Conservation (phyloP, 2,797 vertebrate genomes). For the Lepilemur ruficaudatus region DNA sequence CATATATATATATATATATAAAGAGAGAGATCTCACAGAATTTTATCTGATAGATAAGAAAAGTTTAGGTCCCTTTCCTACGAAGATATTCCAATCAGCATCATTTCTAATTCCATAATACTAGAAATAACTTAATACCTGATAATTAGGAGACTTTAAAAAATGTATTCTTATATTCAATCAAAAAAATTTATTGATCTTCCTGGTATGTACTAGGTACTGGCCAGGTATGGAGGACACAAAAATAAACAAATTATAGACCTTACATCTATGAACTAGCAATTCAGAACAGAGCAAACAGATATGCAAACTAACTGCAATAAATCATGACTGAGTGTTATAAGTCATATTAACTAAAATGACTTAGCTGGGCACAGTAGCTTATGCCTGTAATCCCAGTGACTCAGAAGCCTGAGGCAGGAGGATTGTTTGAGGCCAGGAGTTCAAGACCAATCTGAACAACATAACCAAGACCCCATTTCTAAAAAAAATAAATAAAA, state of each 20-base stretch:
- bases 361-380: neutral
- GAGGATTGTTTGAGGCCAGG: neutral
- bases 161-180: conserved; percentile 8
- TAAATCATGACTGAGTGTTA: neutral
- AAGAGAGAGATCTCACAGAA: neutral
- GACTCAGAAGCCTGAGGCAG: neutral
- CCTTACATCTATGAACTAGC: neutral
- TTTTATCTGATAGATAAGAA: neutral
- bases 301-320: neutral
- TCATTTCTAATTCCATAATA: neutral
- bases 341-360: neutral
- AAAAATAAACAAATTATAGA: conserved; percentile 21
- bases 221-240: neutral
- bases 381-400: neutral
- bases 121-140: conserved; percentile 2
- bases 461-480: neutral
- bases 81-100: neutral
- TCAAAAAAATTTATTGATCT: neutral
- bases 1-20: neutral
- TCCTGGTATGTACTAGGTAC: neutral
- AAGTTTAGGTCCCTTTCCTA: neutral
- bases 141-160: neutral
- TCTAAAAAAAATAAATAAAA: neutral
- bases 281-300: neutral
- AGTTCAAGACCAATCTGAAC: neutral